Conservation (phyloP, 2,888 invertebrate species). For the Drosophila hamatofila region DNA sequence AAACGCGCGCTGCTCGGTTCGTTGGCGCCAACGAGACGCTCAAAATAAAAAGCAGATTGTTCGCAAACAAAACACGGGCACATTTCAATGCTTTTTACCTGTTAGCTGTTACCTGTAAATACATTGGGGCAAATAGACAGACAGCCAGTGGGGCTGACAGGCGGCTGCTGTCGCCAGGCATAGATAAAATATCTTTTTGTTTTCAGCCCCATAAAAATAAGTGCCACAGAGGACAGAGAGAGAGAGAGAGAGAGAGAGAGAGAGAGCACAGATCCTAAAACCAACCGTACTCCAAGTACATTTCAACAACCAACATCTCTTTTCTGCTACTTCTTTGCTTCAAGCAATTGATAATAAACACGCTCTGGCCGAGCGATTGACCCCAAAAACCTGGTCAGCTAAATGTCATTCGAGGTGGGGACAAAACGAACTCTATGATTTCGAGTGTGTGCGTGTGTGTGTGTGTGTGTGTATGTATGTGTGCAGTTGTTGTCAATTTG, state of each 20-base stretch:
- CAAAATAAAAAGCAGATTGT: constrained; percentile 81
- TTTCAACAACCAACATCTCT: constrained; percentile 10
- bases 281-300: constrained; percentile 3
- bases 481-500: constrained; percentile 28
- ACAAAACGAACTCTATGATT: constrained; percentile 2
- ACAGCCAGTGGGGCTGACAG: background rate
- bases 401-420: constrained; percentile 41
- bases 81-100: constrained; percentile 77
- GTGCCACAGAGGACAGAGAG: constrained; percentile 41
- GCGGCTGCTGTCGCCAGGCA: constrained; percentile 48
- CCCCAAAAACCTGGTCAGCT: constrained; percentile 58
- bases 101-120: constrained; percentile 71
- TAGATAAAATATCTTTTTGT: constrained; percentile 68
- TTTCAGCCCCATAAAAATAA: constrained; percentile 58
- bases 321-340: background rate
- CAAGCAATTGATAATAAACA: constrained; percentile 72
- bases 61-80: constrained; percentile 74
- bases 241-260: no score
- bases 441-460: background rate
- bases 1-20: constrained; percentile 48
- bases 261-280: constrained; percentile 7
- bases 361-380: constrained; percentile 27
- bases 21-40: constrained; percentile 69
- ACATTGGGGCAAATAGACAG: constrained; percentile 40
- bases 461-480: background rate